Evolutionary conservation across 2,888 invertebrate species (phyloP).

Genomic region (Ophion obscuratus): DNA sequence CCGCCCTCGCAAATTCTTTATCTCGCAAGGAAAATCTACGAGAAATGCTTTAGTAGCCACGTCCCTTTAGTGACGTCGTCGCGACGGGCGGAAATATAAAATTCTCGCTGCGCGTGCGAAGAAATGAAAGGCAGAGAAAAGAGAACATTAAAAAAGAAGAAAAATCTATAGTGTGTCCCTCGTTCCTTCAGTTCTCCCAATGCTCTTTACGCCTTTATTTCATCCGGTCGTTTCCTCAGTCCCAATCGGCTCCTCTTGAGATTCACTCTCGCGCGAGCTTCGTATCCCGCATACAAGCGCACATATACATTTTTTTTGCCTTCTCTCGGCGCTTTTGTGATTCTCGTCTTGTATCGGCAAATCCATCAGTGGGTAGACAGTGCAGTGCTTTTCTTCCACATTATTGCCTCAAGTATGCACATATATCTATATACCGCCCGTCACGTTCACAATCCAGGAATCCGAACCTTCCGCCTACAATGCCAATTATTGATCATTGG

Average conservation of each 20-base stretch:
- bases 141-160: constrained; percentile 43
- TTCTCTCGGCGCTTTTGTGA: constrained; percentile 23
- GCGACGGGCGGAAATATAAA: constrained; percentile 77
- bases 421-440: neutral
- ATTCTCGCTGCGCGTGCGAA: constrained; percentile 66
- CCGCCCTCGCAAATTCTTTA: neutral
- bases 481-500: constrained; percentile 36
- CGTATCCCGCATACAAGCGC: neutral
- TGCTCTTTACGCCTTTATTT: constrained; percentile 57
- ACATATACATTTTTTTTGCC: constrained; percentile 33
- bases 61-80: constrained; percentile 67
- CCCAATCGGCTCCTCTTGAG: constrained; percentile 21
- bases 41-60: neutral
- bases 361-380: constrained; percentile 31
- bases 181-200: constrained; percentile 9
- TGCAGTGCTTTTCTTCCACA: constrained; percentile 23
- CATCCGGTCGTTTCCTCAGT: constrained; percentile 57
- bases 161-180: constrained; percentile 54
- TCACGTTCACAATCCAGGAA: neutral
- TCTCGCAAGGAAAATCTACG: neutral
- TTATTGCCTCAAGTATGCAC: constrained; percentile 30
- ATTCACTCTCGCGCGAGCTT: constrained; percentile 7
- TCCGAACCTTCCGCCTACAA: constrained; percentile 9
- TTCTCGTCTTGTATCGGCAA: constrained; percentile 44
- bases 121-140: constrained; percentile 29